These are phyloP conservation scores for Chrysaora quinquecirrha DNA, from an alignment of 30 jellyfish, hydroid and myxozoan genomes.

Conservation along the genomic window DNA sequence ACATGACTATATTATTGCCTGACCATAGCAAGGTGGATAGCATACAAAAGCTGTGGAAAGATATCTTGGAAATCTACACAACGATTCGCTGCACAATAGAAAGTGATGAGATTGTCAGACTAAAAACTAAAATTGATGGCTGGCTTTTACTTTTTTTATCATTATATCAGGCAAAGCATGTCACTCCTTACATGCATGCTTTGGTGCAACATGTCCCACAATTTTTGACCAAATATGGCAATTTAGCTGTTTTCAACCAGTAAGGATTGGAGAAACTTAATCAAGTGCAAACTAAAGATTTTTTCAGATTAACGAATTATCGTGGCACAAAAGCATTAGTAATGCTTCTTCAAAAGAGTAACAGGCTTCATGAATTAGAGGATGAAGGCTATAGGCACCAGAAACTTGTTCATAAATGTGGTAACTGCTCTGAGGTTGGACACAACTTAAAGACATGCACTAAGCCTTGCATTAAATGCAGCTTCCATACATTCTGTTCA, in stretches of 20 bases:
- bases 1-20: constrained; percentile 23
- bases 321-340: neutral
- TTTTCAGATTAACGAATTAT: neutral
- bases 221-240: neutral
- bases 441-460: constrained; percentile 26
- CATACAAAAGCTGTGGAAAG: constrained; percentile 31
- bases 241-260: neutral
- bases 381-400: constrained; percentile 16
- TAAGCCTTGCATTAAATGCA: constrained; percentile 11
- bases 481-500: constrained; percentile 9
- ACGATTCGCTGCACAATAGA: no score
- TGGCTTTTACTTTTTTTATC: no score
- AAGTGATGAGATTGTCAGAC: no score
- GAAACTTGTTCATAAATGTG: neutral
- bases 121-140: no score
- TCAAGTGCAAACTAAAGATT: neutral
- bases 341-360: neutral
- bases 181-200: constrained; percentile 4
- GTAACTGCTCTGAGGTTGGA: constrained; percentile 14
- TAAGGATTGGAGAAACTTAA: constrained; percentile 4
- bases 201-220: constrained; percentile 3
- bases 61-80: neutral
- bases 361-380: constrained; percentile 4
- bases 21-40: neutral
- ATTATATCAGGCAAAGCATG: no score